Evolutionary conservation across 1,140 invertebrate genomes (phyloP).

Genomic region (Aphidius gifuensis): DNA sequence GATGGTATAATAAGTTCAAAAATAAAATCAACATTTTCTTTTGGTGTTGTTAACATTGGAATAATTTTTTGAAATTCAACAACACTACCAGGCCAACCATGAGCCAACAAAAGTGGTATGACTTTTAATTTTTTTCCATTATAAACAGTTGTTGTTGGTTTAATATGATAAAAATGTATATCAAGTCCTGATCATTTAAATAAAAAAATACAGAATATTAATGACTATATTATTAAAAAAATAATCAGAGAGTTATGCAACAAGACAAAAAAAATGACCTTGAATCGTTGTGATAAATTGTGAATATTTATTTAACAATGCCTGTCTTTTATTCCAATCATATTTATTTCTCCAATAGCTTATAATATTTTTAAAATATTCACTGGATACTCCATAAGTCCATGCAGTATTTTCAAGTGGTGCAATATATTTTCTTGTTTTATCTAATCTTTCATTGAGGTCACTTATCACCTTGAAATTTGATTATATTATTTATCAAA

Average conservation of each 20-base stretch:
- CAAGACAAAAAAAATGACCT: slow-evolving; percentile 31
- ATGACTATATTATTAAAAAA: neutral
- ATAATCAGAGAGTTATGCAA: neutral
- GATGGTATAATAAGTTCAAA: slow-evolving; percentile 79
- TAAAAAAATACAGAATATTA: neutral
- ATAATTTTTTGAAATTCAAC: slow-evolving; percentile 83
- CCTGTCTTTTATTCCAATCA: slow-evolving; percentile 65
- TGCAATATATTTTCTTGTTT: slow-evolving; percentile 48
- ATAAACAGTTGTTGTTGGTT: slow-evolving; percentile 49
- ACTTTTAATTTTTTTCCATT: slow-evolving; percentile 55
- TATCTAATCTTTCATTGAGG: slow-evolving; percentile 44
- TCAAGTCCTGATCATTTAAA: slow-evolving; percentile 62
- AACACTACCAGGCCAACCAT: slow-evolving; percentile 90
- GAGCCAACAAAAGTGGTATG: slow-evolving; percentile 71
- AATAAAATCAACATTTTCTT: slow-evolving; percentile 61
- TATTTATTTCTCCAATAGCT: slow-evolving; percentile 73
- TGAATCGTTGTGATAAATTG: slow-evolving; percentile 69
- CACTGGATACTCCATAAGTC: slow-evolving; percentile 68
- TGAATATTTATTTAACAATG: slow-evolving; percentile 67
- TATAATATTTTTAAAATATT: slow-evolving; percentile 62
- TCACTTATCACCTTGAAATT: slow-evolving; percentile 45
- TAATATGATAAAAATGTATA: slow-evolving; percentile 66
- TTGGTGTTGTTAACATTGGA: slow-evolving; percentile 64
- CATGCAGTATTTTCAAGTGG: slow-evolving; percentile 61
- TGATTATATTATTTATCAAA: neutral